A percentile compares a stretch with the other conserved stretches of the same genome.
Conservation (phyloP, 2,888 invertebrate genomes). For the Peribatodes rhomboidaria region DNA sequence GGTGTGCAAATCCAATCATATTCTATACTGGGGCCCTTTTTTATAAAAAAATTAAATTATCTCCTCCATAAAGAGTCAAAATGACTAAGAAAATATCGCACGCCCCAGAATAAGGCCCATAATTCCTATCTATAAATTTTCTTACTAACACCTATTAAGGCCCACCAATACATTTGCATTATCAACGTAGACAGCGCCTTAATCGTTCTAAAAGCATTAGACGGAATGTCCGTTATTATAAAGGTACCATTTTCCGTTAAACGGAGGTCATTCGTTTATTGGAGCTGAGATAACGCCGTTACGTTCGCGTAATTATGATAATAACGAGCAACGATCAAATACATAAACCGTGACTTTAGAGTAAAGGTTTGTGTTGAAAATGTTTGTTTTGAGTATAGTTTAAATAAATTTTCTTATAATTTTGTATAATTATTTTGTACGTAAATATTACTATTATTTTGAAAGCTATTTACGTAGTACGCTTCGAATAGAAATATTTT, state of each 20-base stretch:
- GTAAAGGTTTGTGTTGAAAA: neutral
- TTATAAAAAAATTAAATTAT: no score
- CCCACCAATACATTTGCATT: slow-evolving; percentile 16
- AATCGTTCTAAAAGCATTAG: slow-evolving; percentile 35
- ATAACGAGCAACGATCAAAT: slow-evolving; percentile 29
- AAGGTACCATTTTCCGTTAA: slow-evolving; percentile 35
- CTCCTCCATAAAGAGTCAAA: no score
- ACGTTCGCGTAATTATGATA: slow-evolving; percentile 28
- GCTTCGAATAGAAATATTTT: no score
- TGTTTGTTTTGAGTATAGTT: slow-evolving; percentile 1
- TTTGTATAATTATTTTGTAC: no score
- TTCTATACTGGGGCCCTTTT: no score
- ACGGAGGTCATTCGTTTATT: slow-evolving; percentile 36
- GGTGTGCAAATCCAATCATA: no score
- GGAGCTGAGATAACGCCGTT: slow-evolving; percentile 30
- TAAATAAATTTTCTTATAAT: neutral
- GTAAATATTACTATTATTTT: no score
- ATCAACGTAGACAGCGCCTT: slow-evolving; percentile 25
- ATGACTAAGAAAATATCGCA: no score
- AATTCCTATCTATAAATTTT: neutral
- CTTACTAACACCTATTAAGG: neutral
- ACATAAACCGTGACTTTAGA: slow-evolving; percentile 16
- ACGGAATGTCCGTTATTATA: slow-evolving; percentile 36
- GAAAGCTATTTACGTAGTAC: no score
- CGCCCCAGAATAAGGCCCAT: neutral